These are phyloP conservation scores for Latrodectus elegans DNA, from an alignment of 2,888 invertebrate genomes.

Conservation along the genomic window DNA sequence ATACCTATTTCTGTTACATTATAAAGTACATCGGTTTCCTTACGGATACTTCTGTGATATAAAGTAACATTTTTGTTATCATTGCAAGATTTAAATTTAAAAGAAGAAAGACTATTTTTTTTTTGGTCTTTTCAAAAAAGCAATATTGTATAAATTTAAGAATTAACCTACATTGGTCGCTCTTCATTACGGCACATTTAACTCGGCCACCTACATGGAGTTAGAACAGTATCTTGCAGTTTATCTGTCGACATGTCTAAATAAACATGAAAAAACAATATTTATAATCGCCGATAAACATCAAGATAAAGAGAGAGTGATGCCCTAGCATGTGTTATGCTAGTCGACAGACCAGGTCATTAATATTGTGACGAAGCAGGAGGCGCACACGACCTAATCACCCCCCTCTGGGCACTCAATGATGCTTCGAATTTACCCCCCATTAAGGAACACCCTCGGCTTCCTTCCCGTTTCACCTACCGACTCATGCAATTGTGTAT, in stretches of 20 bases:
- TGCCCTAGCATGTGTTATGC: constrained; percentile 19
- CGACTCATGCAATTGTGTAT: constrained; percentile 5
- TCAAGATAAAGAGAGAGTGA: constrained; percentile 26
- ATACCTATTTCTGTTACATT: too few species aligned
- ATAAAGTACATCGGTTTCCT: too few species aligned
- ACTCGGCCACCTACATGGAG: constrained; percentile 52
- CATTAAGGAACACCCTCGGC: constrained; percentile 27
- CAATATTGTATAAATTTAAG: not conserved
- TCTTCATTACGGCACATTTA: constrained; percentile 48
- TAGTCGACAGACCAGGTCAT: constrained; percentile 42
- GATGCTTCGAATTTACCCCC: constrained; percentile 66
- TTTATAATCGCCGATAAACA: constrained; percentile 67
- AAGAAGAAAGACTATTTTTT: too few species aligned
- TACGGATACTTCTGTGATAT: too few species aligned
- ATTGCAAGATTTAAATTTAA: too few species aligned
- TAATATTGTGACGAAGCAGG: constrained; percentile 63
- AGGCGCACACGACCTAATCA: constrained; percentile 40
- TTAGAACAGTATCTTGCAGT: constrained; percentile 28
- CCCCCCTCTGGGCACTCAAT: constrained; percentile 61
- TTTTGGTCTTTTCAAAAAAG: too few species aligned
- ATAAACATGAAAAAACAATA: constrained; percentile 63
- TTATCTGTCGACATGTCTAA: constrained; percentile 53
- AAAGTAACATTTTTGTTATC: too few species aligned
- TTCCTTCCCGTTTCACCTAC: constrained; percentile 26
- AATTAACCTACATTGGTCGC: constrained; percentile 12